Evolutionary conservation across 2,888 invertebrate species (phyloP).

Genomic region (Zaprionus lineosus): DNA sequence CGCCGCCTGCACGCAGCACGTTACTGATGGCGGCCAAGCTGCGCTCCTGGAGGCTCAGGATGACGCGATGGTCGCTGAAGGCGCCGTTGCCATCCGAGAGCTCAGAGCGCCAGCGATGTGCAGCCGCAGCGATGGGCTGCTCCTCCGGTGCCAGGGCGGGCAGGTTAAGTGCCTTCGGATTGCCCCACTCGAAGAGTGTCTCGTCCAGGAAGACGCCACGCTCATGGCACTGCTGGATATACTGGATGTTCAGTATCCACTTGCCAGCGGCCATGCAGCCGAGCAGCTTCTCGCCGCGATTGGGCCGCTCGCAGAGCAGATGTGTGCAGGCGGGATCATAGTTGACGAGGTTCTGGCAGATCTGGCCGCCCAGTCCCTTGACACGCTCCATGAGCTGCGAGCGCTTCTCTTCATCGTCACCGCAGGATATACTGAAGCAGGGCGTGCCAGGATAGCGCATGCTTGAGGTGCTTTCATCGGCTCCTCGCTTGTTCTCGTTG

Average conservation of each 20-base stretch:
- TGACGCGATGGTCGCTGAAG: slow-evolving; percentile 84
- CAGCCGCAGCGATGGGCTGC: slow-evolving; percentile 85
- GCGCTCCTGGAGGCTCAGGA: slow-evolving; percentile 86
- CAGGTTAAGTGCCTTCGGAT: slow-evolving; percentile 85
- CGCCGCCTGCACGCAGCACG: slow-evolving; percentile 91
- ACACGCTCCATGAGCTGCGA: slow-evolving; percentile 69
- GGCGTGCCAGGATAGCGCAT: slow-evolving; percentile 78
- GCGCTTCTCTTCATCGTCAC: slow-evolving; percentile 71
- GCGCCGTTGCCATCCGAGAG: slow-evolving; percentile 79
- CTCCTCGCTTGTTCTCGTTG: slow-evolving; percentile 43
- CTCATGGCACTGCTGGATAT: slow-evolving; percentile 87
- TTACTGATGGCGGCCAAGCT: slow-evolving; percentile 85
- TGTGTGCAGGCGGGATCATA: slow-evolving; percentile 89
- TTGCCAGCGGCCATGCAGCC: slow-evolving; percentile 93
- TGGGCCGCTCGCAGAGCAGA: slow-evolving; percentile 88
- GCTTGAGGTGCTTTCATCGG: slow-evolving; percentile 33
- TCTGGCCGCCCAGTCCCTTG: slow-evolving; percentile 69
- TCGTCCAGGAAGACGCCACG: slow-evolving; percentile 84
- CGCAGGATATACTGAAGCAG: slow-evolving; percentile 81
- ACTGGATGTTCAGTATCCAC: slow-evolving; percentile 93
- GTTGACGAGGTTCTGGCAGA: slow-evolving; percentile 79
- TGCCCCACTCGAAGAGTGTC: slow-evolving; percentile 93
- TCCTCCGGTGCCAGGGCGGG: slow-evolving; percentile 83
- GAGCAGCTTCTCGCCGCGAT: slow-evolving; percentile 93
- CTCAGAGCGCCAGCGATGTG: slow-evolving; percentile 88